phyloP scores from a whole-genome alignment of 1,140 invertebrate species.

The Acyrthosiphon pisum region DNA sequence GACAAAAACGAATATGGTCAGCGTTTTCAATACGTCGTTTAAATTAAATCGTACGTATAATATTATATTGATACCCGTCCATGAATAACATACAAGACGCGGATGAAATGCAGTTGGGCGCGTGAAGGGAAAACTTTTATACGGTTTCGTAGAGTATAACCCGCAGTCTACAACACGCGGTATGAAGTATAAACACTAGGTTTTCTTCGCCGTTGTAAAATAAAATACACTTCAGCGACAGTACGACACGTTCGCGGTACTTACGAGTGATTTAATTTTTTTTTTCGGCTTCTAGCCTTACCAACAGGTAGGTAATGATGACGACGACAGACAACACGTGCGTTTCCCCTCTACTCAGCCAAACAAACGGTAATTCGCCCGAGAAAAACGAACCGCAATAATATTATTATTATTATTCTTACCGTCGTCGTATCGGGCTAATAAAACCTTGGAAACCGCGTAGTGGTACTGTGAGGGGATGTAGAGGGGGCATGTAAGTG shows the following conservation, averaged over 20 bases:
- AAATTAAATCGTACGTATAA: neutral
- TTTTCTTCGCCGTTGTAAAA: neutral
- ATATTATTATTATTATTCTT: neutral
- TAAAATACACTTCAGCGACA: neutral
- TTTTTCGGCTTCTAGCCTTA: neutral
- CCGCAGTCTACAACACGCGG: neutral
- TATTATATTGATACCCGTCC: neutral
- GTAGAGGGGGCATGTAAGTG: neutral
- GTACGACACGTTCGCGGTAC: neutral
- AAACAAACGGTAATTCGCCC: neutral
- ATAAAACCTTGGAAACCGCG: constrained; percentile 36
- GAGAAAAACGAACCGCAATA: neutral
- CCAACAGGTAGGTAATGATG: neutral
- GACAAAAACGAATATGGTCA: neutral
- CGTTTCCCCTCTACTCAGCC: neutral
- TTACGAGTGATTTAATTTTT: constrained; percentile 5
- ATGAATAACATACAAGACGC: neutral
- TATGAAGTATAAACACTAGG: neutral
- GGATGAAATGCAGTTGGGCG: constrained; percentile 4
- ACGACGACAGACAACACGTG: constrained; percentile 30
- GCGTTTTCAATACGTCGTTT: neutral
- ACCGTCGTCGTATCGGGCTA: neutral
- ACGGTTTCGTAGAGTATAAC: neutral
- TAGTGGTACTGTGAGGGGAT: neutral
- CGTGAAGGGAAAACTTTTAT: neutral